Base-by-base conservation (phyloP, 2,797 vertebrate genomes). In the Smutsia temminckii region DNA sequence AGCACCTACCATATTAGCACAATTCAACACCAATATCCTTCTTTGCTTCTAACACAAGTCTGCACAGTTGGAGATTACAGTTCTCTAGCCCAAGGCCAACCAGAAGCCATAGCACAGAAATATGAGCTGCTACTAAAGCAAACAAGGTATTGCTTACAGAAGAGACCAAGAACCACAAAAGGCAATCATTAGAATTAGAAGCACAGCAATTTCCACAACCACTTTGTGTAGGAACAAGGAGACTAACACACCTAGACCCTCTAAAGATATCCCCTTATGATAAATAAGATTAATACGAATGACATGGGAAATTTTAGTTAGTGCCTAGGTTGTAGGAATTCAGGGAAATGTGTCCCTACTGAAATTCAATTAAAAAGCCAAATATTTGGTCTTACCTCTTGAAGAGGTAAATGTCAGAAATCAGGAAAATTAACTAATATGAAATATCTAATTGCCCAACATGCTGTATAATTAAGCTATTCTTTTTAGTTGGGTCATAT, bases 341-440 rank as follows among this genome's bases (percentile, higher is more conserved):
- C 61, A n/a, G 68, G 51, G 40, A 92, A 89, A 86, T 40, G 14
- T 37, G 25, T 40, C 69, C 40, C 61, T 46, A 77, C 23, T 78
- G 42, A 89, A 61, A 87, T 78, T 72, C 61, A 71, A 64, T 49
- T 59, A 21, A 49, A 93, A 95, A 75, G 37, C 27, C 81, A 55
- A 90, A 74, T 37, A 64, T 42, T 79, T 61, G 66, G 27, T 83
- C 53, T 81, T 53, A 64, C 4, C 40, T 46, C 23, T 59, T 51
- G 69, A 95, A 94, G 29, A 72, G 84, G 61, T 20, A 55, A 68
- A 83, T 37, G 79, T 71, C 53, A 59, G 20, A 91, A 92, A 75
- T 80, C 25, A 90, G 57, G 29, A 81, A 93, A 91, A 68, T 10
- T 34, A 92, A 84, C 27, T 55, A 81, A 63, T 42, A 71, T 7